Evolutionary conservation across 2,888 invertebrate species (phyloP).

Genomic region (Euzophera pinguis): DNA sequence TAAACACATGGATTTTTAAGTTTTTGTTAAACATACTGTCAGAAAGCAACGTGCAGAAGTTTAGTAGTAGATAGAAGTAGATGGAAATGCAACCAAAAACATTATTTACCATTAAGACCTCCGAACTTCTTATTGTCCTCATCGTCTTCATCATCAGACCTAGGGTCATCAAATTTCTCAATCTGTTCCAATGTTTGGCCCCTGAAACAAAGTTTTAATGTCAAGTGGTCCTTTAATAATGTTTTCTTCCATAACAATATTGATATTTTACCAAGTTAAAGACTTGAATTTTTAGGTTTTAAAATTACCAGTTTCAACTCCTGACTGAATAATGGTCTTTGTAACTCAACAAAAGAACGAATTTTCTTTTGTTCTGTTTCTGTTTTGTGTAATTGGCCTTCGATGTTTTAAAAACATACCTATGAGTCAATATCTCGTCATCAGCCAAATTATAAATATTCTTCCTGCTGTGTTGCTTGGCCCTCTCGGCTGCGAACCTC

Average conservation of each 20-base stretch:
- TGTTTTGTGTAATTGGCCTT: too few relatives aligned
- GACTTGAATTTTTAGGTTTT: too few relatives aligned
- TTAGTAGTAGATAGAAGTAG: not conserved
- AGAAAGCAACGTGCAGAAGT: not conserved
- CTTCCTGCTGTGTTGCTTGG: constrained; percentile 82
- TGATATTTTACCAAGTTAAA: too few relatives aligned
- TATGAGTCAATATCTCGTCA: constrained; percentile 94
- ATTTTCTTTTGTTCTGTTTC: too few relatives aligned
- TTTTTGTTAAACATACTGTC: too few relatives aligned
- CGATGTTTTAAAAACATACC: too few relatives aligned
- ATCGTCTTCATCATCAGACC: constrained; percentile 88
- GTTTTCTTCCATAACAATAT: too few relatives aligned
- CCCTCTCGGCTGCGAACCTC: constrained; percentile 89
- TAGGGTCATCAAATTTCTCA: constrained; percentile 93
- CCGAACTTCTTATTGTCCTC: constrained; percentile 79
- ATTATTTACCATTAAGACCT: constrained; percentile 74
- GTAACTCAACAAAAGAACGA: too few relatives aligned
- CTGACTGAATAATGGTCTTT: too few relatives aligned
- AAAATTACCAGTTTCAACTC: too few relatives aligned
- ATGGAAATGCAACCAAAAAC: not conserved
- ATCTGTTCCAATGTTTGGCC: constrained; percentile 94
- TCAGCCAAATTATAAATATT: constrained; percentile 92
- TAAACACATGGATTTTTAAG: too few relatives aligned
- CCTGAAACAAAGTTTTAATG: constrained; percentile 50
- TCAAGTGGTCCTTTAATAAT: too few relatives aligned